Evolutionary conservation across 30 jellyfish, hydroid and myxozoan genomes (phyloP).

Genomic region (Phacellophora camtschatica): DNA sequence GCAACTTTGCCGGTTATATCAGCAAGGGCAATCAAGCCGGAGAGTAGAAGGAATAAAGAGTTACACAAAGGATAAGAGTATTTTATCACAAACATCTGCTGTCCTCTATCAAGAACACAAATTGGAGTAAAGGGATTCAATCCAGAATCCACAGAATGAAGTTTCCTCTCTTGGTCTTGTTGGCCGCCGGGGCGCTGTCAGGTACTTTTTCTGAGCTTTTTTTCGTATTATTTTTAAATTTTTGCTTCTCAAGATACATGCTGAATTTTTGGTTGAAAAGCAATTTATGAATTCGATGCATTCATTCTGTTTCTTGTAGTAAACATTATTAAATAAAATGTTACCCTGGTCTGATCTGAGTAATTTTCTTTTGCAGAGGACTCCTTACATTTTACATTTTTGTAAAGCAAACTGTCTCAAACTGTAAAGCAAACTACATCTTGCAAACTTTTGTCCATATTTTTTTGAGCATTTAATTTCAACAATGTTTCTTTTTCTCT

Average conservation of each 20-base stretch:
- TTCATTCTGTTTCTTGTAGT: too few species aligned
- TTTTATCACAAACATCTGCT: background rate
- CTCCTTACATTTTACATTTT: too few species aligned
- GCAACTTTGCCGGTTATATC: background rate
- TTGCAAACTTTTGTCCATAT: background rate
- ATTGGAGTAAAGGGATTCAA: slow-evolving; percentile 15
- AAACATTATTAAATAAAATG: too few species aligned
- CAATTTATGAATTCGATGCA: too few species aligned
- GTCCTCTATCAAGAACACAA: background rate
- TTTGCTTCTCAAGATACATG: too few species aligned
- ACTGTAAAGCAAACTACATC: too few species aligned
- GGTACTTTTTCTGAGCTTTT: too few species aligned
- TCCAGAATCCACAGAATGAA: slow-evolving; percentile 82
- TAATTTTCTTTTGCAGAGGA: too few species aligned
- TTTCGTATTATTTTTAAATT: too few species aligned
- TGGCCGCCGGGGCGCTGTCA: slow-evolving; percentile 99
- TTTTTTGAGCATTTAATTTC: background rate
- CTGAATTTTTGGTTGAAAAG: too few species aligned
- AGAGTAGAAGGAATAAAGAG: slow-evolving; percentile 19
- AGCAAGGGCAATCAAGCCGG: slow-evolving; percentile 59
- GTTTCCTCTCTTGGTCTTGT: slow-evolving; percentile 90
- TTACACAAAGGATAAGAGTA: background rate
- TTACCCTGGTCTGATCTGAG: too few species aligned
- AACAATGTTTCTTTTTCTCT: background rate
- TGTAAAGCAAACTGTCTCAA: too few species aligned